Percentiles rank a stretch among this genome's conserved stretches.
Conservation (phyloP, 2,797 vertebrate genomes). For the Etheostoma nigrum region DNA sequence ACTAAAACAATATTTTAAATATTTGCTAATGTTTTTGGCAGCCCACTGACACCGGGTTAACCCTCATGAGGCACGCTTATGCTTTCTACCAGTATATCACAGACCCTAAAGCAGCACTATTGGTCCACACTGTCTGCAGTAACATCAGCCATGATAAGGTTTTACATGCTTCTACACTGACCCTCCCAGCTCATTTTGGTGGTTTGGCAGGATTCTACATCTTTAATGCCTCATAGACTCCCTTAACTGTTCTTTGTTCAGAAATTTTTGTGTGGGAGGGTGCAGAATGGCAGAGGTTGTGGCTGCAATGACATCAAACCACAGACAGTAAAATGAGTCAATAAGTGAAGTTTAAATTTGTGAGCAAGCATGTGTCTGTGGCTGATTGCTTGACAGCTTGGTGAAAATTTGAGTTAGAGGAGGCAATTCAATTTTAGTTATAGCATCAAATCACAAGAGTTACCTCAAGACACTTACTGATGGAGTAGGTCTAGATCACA, state of each 20-base stretch:
- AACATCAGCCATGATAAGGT: conserved; percentile 8
- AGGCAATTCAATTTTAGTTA: conserved; percentile 1
- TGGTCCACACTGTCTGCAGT: not conserved
- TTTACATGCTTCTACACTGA: conserved; percentile 17
- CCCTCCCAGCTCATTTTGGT: conserved; percentile 32
- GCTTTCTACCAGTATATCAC: not conserved
- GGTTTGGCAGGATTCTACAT: conserved; percentile 61
- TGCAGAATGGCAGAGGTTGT: conserved; percentile 44
- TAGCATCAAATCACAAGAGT: too few species aligned
- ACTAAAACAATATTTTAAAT: too few species aligned
- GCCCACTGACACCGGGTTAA: not conserved
- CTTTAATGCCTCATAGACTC: conserved; percentile 66
- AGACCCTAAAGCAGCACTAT: conserved; percentile 1
- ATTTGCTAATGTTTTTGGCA: too few species aligned
- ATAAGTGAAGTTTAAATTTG: conserved; percentile 54
- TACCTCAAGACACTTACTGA: too few species aligned
- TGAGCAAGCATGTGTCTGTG: conserved; percentile 33
- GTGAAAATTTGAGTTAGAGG: conserved; percentile 41
- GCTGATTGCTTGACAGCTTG: conserved; percentile 42
- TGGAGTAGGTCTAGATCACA: too few species aligned
- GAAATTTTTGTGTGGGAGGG: conserved; percentile 56
- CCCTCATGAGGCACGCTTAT: not conserved
- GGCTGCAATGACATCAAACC: conserved; percentile 59
- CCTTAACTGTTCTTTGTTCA: conserved; percentile 49
- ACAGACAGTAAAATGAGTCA: conserved; percentile 45